Percentiles rank a stretch among this genome's conserved stretches.
Evolutionary conservation across 2,888 invertebrate species (phyloP).

Genomic region (Trissolcus brochymenae): DNA sequence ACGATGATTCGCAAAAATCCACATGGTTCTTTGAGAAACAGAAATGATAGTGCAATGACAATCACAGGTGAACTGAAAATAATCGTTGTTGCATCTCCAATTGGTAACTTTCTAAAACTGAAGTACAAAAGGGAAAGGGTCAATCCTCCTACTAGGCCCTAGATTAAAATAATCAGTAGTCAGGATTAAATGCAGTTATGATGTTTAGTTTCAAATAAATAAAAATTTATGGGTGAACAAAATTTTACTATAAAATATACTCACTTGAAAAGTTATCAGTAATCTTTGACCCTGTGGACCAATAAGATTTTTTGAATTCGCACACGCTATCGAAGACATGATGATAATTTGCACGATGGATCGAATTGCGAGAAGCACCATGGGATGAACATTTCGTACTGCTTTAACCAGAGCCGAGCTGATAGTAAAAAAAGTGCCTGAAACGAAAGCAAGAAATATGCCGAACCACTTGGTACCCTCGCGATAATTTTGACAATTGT

Average conservation of each 20-base stretch:
- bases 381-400: conserved; percentile 75
- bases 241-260: background rate
- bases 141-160: conserved; percentile 77
- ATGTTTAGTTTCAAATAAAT: too few species aligned
- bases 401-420: conserved; percentile 76
- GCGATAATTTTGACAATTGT: conserved; percentile 68
- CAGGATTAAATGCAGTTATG: background rate
- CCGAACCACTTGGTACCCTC: conserved; percentile 74
- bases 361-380: conserved; percentile 75
- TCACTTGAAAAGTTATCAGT: conserved; percentile 74
- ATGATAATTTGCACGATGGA: conserved; percentile 73
- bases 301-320: conserved; percentile 67
- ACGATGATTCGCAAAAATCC: conserved; percentile 76
- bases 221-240: too few species aligned
- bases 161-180: conserved; percentile 29
- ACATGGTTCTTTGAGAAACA: conserved; percentile 76
- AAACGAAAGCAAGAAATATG: conserved; percentile 75
- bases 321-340: conserved; percentile 72
- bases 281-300: conserved; percentile 74
- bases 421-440: conserved; percentile 77
- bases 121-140: conserved; percentile 76
- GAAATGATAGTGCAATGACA: conserved; percentile 76
- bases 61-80: conserved; percentile 78
- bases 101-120: conserved; percentile 76
- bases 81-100: conserved; percentile 78